Evolutionary conservation across 2,113 vertebrate genomes (phyloP).

Genomic region (Dicaeum eximium): DNA sequence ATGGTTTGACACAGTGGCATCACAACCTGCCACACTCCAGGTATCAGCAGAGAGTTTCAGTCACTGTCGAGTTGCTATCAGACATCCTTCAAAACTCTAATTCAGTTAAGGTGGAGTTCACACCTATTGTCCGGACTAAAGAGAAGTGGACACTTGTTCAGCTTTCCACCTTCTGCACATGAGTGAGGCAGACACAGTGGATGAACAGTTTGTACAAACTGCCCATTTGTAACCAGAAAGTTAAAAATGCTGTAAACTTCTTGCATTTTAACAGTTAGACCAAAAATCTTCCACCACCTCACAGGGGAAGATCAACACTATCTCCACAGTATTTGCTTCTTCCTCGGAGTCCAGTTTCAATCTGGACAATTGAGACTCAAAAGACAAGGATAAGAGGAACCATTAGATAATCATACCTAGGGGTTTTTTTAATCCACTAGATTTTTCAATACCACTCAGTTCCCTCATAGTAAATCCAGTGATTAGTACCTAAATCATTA

Average conservation of each 20-base stretch:
- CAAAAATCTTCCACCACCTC: not conserved
- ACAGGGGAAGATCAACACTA: not conserved
- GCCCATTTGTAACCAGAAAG: not conserved
- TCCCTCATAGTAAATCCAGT: not conserved
- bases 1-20: not conserved
- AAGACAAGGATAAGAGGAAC: not conserved
- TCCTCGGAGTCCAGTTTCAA: not conserved
- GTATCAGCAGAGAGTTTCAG: not conserved
- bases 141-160: not conserved
- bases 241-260: not conserved
- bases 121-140: not conserved
- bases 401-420: not conserved
- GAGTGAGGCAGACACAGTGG: accelerated
- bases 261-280: not conserved
- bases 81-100: not conserved
- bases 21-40: not conserved
- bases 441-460: not conserved
- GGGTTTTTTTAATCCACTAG: not conserved
- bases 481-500: not conserved
- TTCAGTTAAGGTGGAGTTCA: not conserved
- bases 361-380: not conserved
- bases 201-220: not conserved
- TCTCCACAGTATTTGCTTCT: not conserved
- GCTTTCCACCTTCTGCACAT: not conserved
- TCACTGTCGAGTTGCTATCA: not conserved